Evolutionary conservation across 2,888 invertebrate species (phyloP), one percentile per base, ranked within the genome.

Genomic region (Cheilosia soror): DNA sequence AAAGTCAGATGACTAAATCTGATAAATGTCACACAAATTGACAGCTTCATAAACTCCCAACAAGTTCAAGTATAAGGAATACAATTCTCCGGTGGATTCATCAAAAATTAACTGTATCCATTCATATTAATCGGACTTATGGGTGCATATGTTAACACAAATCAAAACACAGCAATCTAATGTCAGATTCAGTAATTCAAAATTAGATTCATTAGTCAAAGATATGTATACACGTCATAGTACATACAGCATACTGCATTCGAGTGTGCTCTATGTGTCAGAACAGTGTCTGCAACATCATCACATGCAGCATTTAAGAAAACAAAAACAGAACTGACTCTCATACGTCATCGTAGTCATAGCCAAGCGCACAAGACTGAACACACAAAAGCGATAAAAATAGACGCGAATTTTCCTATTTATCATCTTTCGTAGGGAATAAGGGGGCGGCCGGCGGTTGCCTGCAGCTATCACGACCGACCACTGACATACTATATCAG

Each of bases 281-380:
- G 25, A 20, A 2, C 5, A 31, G 15, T 37, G 40, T 53, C 7
- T 37, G 40, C 4, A 60, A 40, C 60, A 51, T 29, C 37, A 72
- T 60, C 51, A 72, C 15, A 53, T 42, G 60, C 60, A 55, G 60
- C 51, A 62, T 68, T 62, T 63, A 51, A 69, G 68, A 27, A 40
- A 49, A 55, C 13, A 73, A 40, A 73, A 40, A 63, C 57, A 55
- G 55, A 13, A 42, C 57, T 27, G 40, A 29, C 33, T 55, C 40
- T 20, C 11, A 29, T 49, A 68, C 73, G 49, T 58, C 63, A 40
- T 40, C 51, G 20, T 47, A 44, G 66, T 53, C 7, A 62, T 13
- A 25, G 63, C 25, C 62, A 75, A 63, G 68, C 62, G 68, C 75
- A 80, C 55, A 80, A 62, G 7, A 11, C 37, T 42, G 31, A 44